A percentile compares a stretch with the other conserved stretches of the same genome.
Evolutionary conservation across 2,888 invertebrate genomes (phyloP).

Genomic region (Rhagium mordax): DNA sequence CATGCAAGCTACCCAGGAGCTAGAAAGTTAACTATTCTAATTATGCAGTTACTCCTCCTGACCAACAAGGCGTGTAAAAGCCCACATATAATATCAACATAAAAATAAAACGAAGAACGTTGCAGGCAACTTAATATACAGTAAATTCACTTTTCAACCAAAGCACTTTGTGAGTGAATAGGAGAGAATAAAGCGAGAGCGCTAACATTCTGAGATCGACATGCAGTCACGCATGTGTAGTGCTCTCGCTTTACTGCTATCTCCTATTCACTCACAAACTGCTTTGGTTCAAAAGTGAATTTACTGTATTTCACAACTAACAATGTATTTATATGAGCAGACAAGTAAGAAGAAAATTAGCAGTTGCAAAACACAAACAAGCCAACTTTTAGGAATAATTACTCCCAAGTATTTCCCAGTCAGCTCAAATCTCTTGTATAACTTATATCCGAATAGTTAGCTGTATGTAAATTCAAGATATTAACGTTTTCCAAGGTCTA

Average conservation of each 20-base stretch:
- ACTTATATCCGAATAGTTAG: neutral
- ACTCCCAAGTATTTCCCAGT: neutral
- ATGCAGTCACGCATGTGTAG: too few relatives aligned
- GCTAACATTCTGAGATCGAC: too few relatives aligned
- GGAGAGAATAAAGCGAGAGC: too few relatives aligned
- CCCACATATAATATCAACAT: neutral
- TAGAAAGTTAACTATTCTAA: too few relatives aligned
- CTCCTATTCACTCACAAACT: too few relatives aligned
- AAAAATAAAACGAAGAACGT: neutral
- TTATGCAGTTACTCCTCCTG: neutral
- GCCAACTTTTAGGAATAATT: neutral
- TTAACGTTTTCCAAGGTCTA: neutral
- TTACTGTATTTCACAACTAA: neutral
- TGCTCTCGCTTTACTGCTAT: too few relatives aligned
- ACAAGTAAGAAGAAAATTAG: constrained; percentile 1
- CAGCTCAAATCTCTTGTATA: neutral
- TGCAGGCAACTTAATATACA: too few relatives aligned
- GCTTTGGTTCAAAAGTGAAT: too few relatives aligned
- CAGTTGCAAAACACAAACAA: constrained; percentile 2
- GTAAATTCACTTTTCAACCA: too few relatives aligned
- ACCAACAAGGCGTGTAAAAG: neutral
- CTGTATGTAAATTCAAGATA: neutral
- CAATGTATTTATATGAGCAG: neutral
- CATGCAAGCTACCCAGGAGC: neutral
- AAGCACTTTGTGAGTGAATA: too few relatives aligned